Conservation (phyloP, 2,113 vertebrate species). For the Psilopogon haemacephalus region DNA sequence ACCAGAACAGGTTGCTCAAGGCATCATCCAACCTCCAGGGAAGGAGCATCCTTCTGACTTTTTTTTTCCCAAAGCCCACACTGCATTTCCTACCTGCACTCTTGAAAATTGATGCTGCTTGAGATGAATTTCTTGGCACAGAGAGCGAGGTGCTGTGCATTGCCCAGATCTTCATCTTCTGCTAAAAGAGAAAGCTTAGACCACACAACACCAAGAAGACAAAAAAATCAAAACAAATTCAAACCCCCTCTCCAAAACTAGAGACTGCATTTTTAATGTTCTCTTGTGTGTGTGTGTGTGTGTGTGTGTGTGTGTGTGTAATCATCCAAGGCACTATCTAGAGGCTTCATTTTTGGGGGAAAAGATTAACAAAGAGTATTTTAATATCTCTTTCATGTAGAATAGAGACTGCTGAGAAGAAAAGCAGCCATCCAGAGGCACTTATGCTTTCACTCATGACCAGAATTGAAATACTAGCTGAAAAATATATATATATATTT, state of each 20-base stretch:
- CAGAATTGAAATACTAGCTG: not conserved
- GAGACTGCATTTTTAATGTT: not conserved
- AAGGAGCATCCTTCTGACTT: not conserved
- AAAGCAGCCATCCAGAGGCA: not conserved
- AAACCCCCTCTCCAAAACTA: not conserved
- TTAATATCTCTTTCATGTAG: not conserved
- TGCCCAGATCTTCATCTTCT: not conserved
- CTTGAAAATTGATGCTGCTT: not conserved
- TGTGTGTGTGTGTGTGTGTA: not conserved
- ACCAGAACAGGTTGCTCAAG: no score
- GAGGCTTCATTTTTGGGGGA: not conserved
- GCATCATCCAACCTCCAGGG: no score
- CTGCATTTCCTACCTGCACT: not conserved
- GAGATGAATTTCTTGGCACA: not conserved
- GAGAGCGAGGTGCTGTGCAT: not conserved
- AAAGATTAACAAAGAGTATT: not conserved
- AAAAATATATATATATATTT: not conserved
- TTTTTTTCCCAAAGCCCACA: not conserved
- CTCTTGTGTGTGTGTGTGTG: not conserved
- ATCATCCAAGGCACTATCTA: not conserved
- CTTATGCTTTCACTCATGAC: not conserved
- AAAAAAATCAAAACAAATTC: no score
- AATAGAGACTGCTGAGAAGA: not conserved
- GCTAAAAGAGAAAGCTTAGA: not conserved
- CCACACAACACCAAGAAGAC: no score